Conservation (phyloP, 2,113 vertebrate genomes). For the Lasiurus borealis region DNA sequence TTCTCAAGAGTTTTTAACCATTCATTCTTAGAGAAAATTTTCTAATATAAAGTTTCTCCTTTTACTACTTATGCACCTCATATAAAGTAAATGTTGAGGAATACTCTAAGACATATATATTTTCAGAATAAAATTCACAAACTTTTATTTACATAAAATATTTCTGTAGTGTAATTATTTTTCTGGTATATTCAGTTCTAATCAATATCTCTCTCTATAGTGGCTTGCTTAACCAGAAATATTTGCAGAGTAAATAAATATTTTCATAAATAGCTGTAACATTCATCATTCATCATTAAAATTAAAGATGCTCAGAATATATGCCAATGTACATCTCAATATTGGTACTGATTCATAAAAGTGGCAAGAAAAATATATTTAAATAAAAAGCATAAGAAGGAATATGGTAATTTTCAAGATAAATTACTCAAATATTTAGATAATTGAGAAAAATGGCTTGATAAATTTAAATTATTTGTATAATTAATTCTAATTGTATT, state of each 20-base stretch:
- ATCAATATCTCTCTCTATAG: neutral
- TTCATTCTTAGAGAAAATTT: neutral
- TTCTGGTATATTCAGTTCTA: neutral
- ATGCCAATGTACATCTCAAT: constrained; percentile 1
- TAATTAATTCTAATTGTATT: constrained; percentile 20
- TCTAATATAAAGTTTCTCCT: neutral
- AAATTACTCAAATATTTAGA: constrained; percentile 54
- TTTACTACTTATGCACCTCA: neutral
- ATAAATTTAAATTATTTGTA: constrained; percentile 21
- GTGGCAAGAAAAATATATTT: constrained; percentile 9
- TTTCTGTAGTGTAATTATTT: neutral
- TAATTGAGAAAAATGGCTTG: neutral
- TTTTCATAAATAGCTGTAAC: neutral
- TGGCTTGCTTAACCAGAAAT: neutral
- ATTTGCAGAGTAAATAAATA: neutral
- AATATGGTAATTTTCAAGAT: constrained; percentile 34
- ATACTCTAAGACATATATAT: neutral
- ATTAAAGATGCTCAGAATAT: constrained; percentile 34
- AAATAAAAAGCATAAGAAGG: constrained; percentile 43
- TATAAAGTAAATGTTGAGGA: neutral
- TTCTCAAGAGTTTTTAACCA: neutral
- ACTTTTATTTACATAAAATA: neutral
- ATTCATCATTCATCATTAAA: constrained; percentile 8
- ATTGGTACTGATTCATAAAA: constrained; percentile 18
- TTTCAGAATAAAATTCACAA: constrained; percentile 20